These are phyloP conservation scores for Hypsopygia costalis DNA, from an alignment of 2,888 invertebrate species.

Conservation along the genomic window DNA sequence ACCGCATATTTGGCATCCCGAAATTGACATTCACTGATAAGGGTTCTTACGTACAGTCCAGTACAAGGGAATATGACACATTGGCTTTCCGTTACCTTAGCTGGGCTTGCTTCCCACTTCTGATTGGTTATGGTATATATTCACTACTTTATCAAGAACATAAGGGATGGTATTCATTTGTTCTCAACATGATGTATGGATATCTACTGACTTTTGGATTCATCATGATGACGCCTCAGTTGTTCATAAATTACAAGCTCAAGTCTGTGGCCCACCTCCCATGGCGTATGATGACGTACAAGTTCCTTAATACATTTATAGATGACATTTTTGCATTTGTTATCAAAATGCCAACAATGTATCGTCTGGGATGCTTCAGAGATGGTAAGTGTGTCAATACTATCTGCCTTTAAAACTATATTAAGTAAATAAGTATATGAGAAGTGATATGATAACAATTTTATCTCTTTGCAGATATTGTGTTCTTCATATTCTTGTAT, in stretches of 20 bases:
- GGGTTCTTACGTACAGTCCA: slow-evolving; percentile 96
- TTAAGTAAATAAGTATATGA: slow-evolving; percentile 10
- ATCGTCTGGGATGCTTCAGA: slow-evolving; percentile 97
- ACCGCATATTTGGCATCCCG: slow-evolving; percentile 90
- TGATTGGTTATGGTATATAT: slow-evolving; percentile 96
- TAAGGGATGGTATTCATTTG: slow-evolving; percentile 99
- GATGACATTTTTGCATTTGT: slow-evolving; percentile 99
- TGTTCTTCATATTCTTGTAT: slow-evolving; percentile 99
- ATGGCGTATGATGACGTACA: slow-evolving; percentile 99
- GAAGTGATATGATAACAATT: slow-evolving; percentile 10
- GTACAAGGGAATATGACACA: slow-evolving; percentile 96
- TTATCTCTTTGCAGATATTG: slow-evolving; percentile 86
- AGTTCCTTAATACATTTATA: slow-evolving; percentile 99
- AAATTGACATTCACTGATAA: slow-evolving; percentile 93
- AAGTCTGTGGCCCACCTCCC: slow-evolving; percentile 99
- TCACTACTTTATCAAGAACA: slow-evolving; percentile 97
- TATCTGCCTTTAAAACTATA: slow-evolving; percentile 1
- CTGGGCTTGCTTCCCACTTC: slow-evolving; percentile 96
- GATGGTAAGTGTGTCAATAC: slow-evolving; percentile 84
- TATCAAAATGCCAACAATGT: slow-evolving; percentile 99
- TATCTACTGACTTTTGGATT: slow-evolving; percentile 99
- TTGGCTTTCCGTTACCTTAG: slow-evolving; percentile 98
- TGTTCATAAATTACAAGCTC: slow-evolving; percentile 99
- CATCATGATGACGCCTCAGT: slow-evolving; percentile 99
- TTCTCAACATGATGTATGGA: slow-evolving; percentile 97